Base-by-base conservation (phyloP, 35 echinoderm and acorn worm genomes). In the Eucidaris tribuloides region DNA sequence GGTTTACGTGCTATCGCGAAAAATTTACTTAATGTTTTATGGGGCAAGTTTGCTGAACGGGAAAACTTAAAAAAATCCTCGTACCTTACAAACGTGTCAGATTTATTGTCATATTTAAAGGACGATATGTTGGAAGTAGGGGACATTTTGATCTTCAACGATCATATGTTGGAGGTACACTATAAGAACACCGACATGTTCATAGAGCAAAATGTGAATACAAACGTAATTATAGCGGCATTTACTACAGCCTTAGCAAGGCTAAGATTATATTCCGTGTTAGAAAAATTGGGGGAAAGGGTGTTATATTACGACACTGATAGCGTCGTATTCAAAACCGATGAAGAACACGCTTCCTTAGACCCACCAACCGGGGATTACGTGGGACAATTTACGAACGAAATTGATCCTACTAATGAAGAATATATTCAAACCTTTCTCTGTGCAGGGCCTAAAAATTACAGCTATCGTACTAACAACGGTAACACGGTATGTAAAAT, bases 391-490 rank as follows among this genome's bases (percentile, higher is more conserved):
- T 56, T 88, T 19, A 88, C 77, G 27, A 42, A 82, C 39, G 88
- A 91, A 18, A 45, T 91, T 14, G 33, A 71, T 39, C 63, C 79
- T 0, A 71, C 22, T 28, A 42, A 44, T 15, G 77, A 78, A 11
- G 61, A 91, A 39, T 71, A 66, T 62, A 91, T 91, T 36, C 19
- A 37, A 7, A 83, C 79, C 2, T 90, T 62, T 25, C 48, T 78
- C 3, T 81, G 78, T 17, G 86, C 22, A 35, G 87, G 87, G 20
- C 64, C 79, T n/a, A 94, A 94, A 41, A 96, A 96, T 62, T 89
- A 96, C 58, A 61, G 72, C 1, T 90, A 89, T 35, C 58, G 65
- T 40, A n/a, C 81, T 18, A 78, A 90, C 46, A 57, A 74, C 3
- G 92, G 85, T n/a, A 81, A 85, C 18, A 77, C 79, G 18, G 37